Percentiles rank a stretch among this genome's conserved stretches.
Conservation (phyloP, 2,797 vertebrate species). For the Poeciliopsis paucimaculata region DNA sequence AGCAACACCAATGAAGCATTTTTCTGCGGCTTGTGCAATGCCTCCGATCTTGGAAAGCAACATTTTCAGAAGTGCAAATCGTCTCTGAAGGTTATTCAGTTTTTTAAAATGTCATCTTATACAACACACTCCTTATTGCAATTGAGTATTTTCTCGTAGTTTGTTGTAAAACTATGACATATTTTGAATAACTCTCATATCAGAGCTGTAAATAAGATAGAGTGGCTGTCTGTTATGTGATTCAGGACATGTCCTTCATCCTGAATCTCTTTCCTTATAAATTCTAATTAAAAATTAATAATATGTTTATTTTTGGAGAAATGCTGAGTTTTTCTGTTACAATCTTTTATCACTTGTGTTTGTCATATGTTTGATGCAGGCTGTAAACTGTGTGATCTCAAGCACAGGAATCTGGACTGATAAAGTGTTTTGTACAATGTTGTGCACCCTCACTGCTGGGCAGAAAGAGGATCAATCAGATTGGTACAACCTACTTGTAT, state of each 20-base stretch:
- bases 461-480: slow-evolving; percentile 65
- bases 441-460: slow-evolving; percentile 77
- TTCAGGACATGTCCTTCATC: background rate
- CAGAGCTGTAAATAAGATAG: slow-evolving; percentile 14
- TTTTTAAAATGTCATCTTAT: slow-evolving; percentile 9
- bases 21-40: background rate
- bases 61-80: slow-evolving; percentile 25
- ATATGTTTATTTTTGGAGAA: slow-evolving; percentile 15
- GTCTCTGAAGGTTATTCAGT: background rate
- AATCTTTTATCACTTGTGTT: slow-evolving; percentile 4
- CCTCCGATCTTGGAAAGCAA: slow-evolving; percentile 17
- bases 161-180: slow-evolving; percentile 16
- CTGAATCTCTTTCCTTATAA: slow-evolving; percentile 1
- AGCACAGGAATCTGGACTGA: slow-evolving; percentile 4
- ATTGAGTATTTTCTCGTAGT: slow-evolving; percentile 18
- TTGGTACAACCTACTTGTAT: slow-evolving; percentile 23
- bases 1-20: slow-evolving; percentile 8
- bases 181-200: slow-evolving; percentile 8
- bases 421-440: slow-evolving; percentile 40
- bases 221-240: background rate
- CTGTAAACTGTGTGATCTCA: slow-evolving; percentile 3
- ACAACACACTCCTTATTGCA: slow-evolving; percentile 1
- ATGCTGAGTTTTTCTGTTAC: slow-evolving; percentile 18
- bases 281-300: slow-evolving; percentile 14
- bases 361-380: slow-evolving; percentile 17